These are phyloP conservation scores for Typhlomys cinereus DNA, from an alignment of 2,113 vertebrate genomes.

Conservation along the genomic window DNA sequence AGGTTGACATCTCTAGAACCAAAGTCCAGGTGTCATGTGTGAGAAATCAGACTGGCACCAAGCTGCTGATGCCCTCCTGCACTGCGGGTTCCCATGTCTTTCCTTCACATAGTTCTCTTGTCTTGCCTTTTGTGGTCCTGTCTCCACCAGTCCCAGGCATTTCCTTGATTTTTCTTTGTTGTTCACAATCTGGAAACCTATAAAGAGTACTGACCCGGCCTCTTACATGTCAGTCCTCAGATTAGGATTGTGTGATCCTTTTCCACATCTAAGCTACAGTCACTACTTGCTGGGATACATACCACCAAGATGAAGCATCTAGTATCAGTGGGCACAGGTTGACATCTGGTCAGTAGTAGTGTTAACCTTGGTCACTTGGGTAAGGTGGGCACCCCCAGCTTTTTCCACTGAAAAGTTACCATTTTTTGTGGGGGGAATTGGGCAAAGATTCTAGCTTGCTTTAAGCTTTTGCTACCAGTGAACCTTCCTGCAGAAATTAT, in stretches of 20 bases:
- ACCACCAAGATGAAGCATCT: accelerated
- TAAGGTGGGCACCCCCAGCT: neutral
- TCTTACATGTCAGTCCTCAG: neutral
- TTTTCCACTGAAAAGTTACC: neutral
- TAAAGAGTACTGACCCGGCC: neutral
- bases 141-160: neutral
- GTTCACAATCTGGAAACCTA: neutral
- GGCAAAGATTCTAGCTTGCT: neutral
- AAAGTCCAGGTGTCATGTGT: neutral
- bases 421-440: neutral
- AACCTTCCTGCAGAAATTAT: neutral
- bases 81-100: neutral
- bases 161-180: neutral
- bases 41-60: neutral
- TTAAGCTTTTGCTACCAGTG: neutral
- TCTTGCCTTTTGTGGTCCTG: neutral
- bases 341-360: neutral
- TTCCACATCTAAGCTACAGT: neutral
- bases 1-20: neutral
- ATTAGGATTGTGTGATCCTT: neutral
- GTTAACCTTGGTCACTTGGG: neutral
- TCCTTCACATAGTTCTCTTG: neutral
- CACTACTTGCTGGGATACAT: neutral
- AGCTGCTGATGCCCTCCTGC: neutral
- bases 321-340: accelerated